Conservation (phyloP, 2,113 vertebrate species). For the Xenopus borealis region DNA sequence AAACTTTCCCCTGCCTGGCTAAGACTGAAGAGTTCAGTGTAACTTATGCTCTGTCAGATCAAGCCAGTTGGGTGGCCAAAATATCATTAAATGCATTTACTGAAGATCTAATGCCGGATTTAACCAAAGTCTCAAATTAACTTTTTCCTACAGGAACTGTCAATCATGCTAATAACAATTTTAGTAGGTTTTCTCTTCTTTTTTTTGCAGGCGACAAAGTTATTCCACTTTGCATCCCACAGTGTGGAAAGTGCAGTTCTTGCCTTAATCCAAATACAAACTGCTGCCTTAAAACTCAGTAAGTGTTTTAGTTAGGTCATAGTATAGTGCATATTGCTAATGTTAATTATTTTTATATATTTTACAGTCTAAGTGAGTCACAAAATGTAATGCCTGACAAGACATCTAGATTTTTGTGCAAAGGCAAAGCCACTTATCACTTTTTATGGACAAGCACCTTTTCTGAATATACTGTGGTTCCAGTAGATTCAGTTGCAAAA, state of each 20-base stretch:
- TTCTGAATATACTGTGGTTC: conserved; percentile 76
- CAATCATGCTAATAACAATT: too few species aligned
- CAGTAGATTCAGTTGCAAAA: conserved; percentile 72
- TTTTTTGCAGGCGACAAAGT: conserved; percentile 64
- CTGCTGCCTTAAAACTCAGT: conserved; percentile 67
- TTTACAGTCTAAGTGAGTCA: conserved; percentile 10
- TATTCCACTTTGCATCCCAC: conserved; percentile 67
- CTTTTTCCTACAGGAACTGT: too few species aligned
- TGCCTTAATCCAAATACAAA: conserved; percentile 63
- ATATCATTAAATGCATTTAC: too few species aligned
- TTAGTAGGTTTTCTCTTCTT: too few species aligned
- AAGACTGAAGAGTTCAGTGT: too few species aligned
- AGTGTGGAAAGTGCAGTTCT: conserved; percentile 61
- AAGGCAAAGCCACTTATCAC: conserved; percentile 74
- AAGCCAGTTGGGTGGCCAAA: too few species aligned
- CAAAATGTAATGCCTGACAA: conserved; percentile 50
- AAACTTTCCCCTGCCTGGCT: too few species aligned
- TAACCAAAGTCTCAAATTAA: too few species aligned
- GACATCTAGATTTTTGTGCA: conserved; percentile 68
- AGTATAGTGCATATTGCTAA: too few species aligned
- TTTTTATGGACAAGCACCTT: conserved; percentile 82
- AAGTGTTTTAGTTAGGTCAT: conserved; percentile 8
- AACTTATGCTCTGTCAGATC: too few species aligned
- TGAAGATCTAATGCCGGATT: too few species aligned
- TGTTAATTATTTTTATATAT: background rate